Percentiles rank a stretch among this genome's conserved stretches.
phyloP scores from a whole-genome alignment of 2,113 vertebrate genomes.

The Crotalus horridus region DNA sequence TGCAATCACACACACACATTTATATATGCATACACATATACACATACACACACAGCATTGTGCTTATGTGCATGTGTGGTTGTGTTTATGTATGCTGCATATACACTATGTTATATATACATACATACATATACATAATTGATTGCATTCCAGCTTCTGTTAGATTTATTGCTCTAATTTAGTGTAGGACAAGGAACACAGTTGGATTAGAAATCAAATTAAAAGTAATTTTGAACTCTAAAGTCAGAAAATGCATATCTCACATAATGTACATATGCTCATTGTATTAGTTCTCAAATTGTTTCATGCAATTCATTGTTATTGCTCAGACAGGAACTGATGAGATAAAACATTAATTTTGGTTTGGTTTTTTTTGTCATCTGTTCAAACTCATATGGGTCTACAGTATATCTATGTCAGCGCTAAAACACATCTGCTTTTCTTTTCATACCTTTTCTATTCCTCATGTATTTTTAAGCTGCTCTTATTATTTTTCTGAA shows the following conservation, averaged over 20 bases:
- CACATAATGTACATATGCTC: background rate
- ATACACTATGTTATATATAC: background rate
- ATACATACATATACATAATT: background rate
- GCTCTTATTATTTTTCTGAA: constrained; percentile 26
- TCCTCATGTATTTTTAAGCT: constrained; percentile 29
- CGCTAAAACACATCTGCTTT: constrained; percentile 16
- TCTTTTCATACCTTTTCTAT: background rate
- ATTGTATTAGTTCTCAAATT: constrained; percentile 11
- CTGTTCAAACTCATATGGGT: background rate
- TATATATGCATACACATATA: background rate
- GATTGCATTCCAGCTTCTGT: background rate
- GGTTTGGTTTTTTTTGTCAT: constrained; percentile 37
- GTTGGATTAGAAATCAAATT: background rate
- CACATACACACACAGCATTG: background rate
- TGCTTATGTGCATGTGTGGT: no score
- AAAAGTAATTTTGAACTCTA: constrained; percentile 20
- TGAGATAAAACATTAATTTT: constrained; percentile 44
- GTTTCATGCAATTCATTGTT: constrained; percentile 38
- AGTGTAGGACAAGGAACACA: background rate
- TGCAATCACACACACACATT: background rate
- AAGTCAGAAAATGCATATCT: constrained; percentile 16
- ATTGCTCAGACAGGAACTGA: constrained; percentile 32
- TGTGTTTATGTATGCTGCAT: no score
- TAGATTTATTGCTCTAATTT: background rate
- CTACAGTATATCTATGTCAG: constrained; percentile 17